phyloP scores from a whole-genome alignment of 2,888 invertebrate species.

The Metellina segmentata region DNA sequence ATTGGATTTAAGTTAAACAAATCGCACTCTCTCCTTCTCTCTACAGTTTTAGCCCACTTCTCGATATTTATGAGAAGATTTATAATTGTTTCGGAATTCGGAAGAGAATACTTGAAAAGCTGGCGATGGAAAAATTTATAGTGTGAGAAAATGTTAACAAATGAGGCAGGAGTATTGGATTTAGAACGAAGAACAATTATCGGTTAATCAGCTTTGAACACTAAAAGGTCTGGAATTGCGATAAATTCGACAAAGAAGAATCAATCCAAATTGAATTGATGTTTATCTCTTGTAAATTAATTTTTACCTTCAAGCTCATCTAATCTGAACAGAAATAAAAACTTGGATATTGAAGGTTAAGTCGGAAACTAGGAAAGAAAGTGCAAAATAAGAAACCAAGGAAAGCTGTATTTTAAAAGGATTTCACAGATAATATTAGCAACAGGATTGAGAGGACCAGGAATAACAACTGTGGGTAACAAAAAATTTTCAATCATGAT shows the following conservation, averaged over 20 bases:
- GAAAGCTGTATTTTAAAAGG: no score
- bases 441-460: no score
- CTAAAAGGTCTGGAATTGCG: conserved; percentile 9
- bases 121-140: conserved; percentile 65
- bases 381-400: no score
- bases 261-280: no score
- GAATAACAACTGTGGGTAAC: no score
- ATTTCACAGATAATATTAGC: no score
- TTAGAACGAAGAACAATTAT: conserved; percentile 58
- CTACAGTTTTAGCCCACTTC: conserved; percentile 54
- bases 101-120: conserved; percentile 71
- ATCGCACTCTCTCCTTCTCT: conserved; percentile 49
- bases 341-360: no score
- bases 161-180: conserved; percentile 32
- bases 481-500: no score
- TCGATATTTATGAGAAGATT: conserved; percentile 68
- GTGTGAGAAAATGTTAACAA: conserved; percentile 58
- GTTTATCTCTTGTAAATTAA: no score
- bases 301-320: no score
- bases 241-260: neutral
- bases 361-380: no score
- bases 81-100: conserved; percentile 75
- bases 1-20: conserved; percentile 75
- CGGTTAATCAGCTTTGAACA: conserved; percentile 40
- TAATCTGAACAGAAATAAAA: no score